Percentiles rank a stretch among this genome's conserved stretches.
Evolutionary conservation across 2,113 vertebrate species (phyloP).

Genomic region (Propithecus coquereli): DNA sequence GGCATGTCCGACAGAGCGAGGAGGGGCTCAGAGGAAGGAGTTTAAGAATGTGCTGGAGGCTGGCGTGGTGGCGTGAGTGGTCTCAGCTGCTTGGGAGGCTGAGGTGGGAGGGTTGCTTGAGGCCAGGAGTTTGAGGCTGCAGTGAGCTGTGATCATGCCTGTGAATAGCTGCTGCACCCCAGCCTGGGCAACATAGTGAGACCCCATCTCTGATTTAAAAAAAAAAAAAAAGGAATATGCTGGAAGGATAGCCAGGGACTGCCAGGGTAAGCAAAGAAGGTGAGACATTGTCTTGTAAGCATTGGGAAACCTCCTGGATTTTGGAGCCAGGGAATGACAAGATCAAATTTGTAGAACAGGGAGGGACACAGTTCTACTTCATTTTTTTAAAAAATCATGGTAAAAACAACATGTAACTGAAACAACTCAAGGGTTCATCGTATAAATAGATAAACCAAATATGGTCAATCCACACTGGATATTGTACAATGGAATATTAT

Average conservation of each 20-base stretch:
- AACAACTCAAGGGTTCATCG: neutral
- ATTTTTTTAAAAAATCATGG: neutral
- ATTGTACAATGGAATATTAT: neutral
- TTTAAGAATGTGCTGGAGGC: neutral
- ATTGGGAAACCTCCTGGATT: neutral
- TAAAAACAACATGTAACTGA: neutral
- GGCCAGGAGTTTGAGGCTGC: too few relatives aligned
- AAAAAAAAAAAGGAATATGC: neutral
- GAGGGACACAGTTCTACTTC: neutral
- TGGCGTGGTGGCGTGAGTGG: too few relatives aligned
- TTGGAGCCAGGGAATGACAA: neutral
- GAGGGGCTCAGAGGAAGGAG: neutral
- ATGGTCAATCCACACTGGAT: neutral
- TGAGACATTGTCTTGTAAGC: rapidly evolving
- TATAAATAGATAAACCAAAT: neutral
- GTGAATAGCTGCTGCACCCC: too few relatives aligned
- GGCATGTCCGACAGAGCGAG: neutral
- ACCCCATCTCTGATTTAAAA: too few relatives aligned
- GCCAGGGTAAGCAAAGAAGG: neutral
- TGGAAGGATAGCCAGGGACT: neutral
- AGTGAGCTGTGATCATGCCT: too few relatives aligned
- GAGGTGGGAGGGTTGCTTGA: too few relatives aligned
- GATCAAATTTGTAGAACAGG: neutral
- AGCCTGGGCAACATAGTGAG: too few relatives aligned
- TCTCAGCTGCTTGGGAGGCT: too few relatives aligned